Evolutionary conservation across 1,140 invertebrate species (phyloP).

Genomic region (Pseudoatta argentina): DNA sequence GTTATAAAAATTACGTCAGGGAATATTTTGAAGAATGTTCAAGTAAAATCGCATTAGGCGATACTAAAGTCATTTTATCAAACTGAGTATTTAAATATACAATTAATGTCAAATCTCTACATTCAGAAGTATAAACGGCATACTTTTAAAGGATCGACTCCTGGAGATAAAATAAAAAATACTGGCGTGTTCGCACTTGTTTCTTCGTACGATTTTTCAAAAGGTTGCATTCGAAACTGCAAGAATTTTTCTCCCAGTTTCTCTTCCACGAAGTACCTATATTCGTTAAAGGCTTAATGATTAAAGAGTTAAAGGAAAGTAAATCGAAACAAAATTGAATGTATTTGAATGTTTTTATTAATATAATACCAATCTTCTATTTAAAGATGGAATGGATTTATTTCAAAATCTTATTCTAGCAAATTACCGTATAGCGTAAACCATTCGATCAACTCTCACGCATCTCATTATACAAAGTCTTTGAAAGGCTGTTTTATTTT

Average conservation of each 20-base stretch:
- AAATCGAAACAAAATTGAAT: neutral
- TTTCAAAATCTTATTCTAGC: neutral
- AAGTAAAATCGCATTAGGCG: neutral
- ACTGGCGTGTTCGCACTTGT: conserved; percentile 94
- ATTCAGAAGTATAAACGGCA: neutral
- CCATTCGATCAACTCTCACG: conserved; percentile 96
- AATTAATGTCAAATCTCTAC: neutral
- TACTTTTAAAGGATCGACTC: conserved; percentile 96
- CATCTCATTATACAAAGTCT: conserved; percentile 97
- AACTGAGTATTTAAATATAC: neutral
- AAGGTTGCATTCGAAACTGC: conserved; percentile 92
- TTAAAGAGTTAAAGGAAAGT: neutral
- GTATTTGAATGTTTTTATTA: neutral
- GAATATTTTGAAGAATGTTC: neutral
- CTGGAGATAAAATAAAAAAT: conserved; percentile 98
- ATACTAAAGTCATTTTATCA: neutral
- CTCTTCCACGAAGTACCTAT: conserved; percentile 93
- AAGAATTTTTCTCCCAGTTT: conserved; percentile 94
- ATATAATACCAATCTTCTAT: neutral
- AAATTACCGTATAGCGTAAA: conserved; percentile 88
- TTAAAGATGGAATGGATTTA: conserved; percentile 59
- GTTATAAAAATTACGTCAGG: neutral
- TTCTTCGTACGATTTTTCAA: conserved; percentile 95
- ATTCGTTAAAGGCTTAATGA: neutral
- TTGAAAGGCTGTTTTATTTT: conserved; percentile 95